Percentiles rank a stretch among this genome's conserved stretches.
These are phyloP conservation scores for Trimorus sp. DNA, from an alignment of 2,888 invertebrate species.

Conservation along the genomic window DNA sequence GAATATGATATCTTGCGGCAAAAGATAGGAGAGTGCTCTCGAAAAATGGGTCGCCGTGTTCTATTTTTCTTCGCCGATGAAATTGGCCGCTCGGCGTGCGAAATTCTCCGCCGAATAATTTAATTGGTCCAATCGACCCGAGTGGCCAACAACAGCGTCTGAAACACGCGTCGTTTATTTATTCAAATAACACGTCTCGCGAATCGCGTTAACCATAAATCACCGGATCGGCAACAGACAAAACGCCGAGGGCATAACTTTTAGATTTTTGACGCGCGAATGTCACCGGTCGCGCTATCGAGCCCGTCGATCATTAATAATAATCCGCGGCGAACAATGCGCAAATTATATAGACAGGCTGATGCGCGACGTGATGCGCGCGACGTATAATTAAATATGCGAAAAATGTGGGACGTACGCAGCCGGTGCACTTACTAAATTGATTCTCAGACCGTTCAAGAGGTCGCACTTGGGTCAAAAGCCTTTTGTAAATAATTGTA, in stretches of 20 bases:
- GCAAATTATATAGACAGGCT: slow-evolving; percentile 42
- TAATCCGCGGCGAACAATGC: slow-evolving; percentile 46
- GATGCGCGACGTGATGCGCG: slow-evolving; percentile 39
- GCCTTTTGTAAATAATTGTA: slow-evolving; percentile 77
- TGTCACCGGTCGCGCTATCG: slow-evolving; percentile 39
- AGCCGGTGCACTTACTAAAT: slow-evolving; percentile 70
- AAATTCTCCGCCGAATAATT: no score
- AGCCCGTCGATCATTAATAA: slow-evolving; percentile 41
- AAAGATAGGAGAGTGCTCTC: no score
- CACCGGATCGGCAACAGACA: slow-evolving; percentile 8
- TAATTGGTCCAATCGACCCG: background rate
- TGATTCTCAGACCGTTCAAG: slow-evolving; percentile 76
- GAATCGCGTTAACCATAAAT: slow-evolving; percentile 11
- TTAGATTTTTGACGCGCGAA: slow-evolving; percentile 3
- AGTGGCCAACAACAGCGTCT: background rate
- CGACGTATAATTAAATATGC: slow-evolving; percentile 56
- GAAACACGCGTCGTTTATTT: background rate
- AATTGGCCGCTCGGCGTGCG: background rate
- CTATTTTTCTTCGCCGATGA: no score
- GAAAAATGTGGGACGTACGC: slow-evolving; percentile 43
- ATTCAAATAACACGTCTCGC: background rate
- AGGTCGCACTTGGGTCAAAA: slow-evolving; percentile 75
- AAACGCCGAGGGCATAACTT: slow-evolving; percentile 13
- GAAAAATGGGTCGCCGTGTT: no score
- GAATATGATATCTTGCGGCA: no score